These are phyloP conservation scores for Drosophila suboccidentalis DNA, from an alignment of 2,888 invertebrate genomes.

Conservation along the genomic window DNA sequence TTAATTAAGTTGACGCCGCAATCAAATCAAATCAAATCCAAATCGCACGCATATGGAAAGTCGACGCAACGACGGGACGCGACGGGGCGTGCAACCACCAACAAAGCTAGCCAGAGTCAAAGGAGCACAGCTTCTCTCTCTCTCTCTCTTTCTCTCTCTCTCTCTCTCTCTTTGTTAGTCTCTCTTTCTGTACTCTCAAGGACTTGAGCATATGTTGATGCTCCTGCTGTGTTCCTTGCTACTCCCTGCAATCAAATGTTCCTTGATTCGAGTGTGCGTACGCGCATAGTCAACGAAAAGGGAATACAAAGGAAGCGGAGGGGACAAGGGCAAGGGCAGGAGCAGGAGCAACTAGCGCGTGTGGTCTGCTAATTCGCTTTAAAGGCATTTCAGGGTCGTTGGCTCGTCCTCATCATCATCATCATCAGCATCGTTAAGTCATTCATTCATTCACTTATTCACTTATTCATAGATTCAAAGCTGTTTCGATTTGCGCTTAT, in stretches of 20 bases:
- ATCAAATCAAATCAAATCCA: slow-evolving; percentile 77
- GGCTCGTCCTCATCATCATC: slow-evolving; percentile 37
- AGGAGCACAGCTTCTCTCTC: slow-evolving; percentile 1
- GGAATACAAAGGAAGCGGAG: background rate
- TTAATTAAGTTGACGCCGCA: slow-evolving; percentile 84
- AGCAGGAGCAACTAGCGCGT: slow-evolving; percentile 51
- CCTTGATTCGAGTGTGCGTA: slow-evolving; percentile 30
- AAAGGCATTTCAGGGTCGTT: slow-evolving; percentile 75
- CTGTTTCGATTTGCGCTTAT: slow-evolving; percentile 36
- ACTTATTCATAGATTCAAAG: slow-evolving; percentile 51
- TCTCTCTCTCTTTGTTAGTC: slow-evolving; percentile 7
- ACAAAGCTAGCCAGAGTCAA: slow-evolving; percentile 2
- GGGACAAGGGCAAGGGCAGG: background rate
- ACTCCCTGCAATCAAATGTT: slow-evolving; percentile 66
- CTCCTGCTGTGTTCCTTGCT: slow-evolving; percentile 27
- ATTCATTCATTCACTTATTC: slow-evolving; percentile 56
- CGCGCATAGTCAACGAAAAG: background rate
- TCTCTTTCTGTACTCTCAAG: slow-evolving; percentile 41
- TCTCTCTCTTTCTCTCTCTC: background rate
- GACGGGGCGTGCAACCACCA: slow-evolving; percentile 42
- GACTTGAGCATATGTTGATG: slow-evolving; percentile 71
- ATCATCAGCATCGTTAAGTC: slow-evolving; percentile 67
- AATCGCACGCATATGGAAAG: slow-evolving; percentile 79
- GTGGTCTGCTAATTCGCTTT: slow-evolving; percentile 78
- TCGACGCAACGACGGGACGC: slow-evolving; percentile 37